Percentiles rank a stretch among this genome's conserved stretches.
phyloP scores from a whole-genome alignment of 2,113 vertebrate genomes.

The Mungos mungo region DNA sequence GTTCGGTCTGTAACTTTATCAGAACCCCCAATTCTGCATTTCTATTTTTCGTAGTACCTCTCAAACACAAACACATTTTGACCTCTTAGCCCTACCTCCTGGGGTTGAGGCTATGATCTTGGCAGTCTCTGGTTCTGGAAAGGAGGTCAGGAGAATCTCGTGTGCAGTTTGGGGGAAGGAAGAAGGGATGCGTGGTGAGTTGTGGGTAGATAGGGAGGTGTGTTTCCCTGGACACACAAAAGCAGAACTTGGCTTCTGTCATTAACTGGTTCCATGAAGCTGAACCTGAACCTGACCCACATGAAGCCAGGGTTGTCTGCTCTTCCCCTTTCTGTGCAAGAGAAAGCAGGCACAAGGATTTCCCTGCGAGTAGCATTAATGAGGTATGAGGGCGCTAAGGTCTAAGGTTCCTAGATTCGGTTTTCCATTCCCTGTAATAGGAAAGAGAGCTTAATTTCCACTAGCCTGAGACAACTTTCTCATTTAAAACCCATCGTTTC shows the following conservation, averaged over 20 bases:
- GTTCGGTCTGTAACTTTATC: background rate
- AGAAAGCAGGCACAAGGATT: background rate
- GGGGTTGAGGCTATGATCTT: background rate
- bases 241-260: constrained; percentile 25
- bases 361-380: background rate
- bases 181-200: background rate
- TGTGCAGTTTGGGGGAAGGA: background rate
- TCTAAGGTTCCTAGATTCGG: background rate
- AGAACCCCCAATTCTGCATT: background rate
- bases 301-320: background rate
- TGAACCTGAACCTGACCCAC: background rate
- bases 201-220: background rate
- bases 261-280: background rate
- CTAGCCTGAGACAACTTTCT: background rate
- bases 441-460: background rate
- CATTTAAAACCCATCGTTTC: background rate
- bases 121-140: background rate
- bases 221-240: background rate
- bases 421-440: background rate
- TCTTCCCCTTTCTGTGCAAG: background rate
- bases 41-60: background rate
- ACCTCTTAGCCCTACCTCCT: background rate
- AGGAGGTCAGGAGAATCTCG: background rate
- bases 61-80: constrained; percentile 8
- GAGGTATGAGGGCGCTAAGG: background rate